Conservation (phyloP, 92 coral and sea anemone species). For the Desmophyllum pertusum region DNA sequence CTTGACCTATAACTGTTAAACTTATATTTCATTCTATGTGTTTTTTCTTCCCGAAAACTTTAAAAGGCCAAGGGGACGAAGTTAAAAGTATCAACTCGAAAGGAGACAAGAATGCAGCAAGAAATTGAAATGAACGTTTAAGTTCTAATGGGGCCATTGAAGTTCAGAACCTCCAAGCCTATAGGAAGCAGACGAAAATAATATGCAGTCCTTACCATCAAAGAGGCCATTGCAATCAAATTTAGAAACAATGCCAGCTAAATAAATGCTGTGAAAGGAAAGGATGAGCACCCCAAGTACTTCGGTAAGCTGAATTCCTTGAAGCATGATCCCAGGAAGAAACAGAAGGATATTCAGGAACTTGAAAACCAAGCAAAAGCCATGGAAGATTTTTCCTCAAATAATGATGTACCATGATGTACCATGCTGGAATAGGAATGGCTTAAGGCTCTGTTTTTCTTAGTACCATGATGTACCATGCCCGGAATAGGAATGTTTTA, state of each 20-base stretch:
- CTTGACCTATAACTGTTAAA: too few relatives aligned
- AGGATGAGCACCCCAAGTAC: slow-evolving; percentile 57
- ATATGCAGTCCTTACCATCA: slow-evolving; percentile 51
- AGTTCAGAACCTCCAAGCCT: slow-evolving; percentile 32
- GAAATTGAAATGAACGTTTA: slow-evolving; percentile 50
- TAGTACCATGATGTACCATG: too few relatives aligned
- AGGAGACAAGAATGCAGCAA: background rate
- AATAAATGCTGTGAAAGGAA: slow-evolving; percentile 39
- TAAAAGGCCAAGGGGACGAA: too few relatives aligned
- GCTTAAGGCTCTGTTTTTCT: too few relatives aligned
- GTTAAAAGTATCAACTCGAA: too few relatives aligned
- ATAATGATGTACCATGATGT: too few relatives aligned
- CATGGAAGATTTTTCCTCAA: slow-evolving; percentile 37
- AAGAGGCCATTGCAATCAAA: slow-evolving; percentile 55
- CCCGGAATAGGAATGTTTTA: too few relatives aligned
- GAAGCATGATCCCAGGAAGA: slow-evolving; percentile 36
- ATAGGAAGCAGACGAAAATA: slow-evolving; percentile 25
- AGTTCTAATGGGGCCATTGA: slow-evolving; percentile 43
- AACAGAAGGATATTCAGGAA: slow-evolving; percentile 17
- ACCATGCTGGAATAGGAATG: too few relatives aligned
- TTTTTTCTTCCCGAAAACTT: too few relatives aligned
- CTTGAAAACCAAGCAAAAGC: slow-evolving; percentile 34
- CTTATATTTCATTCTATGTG: too few relatives aligned
- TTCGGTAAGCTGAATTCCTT: slow-evolving; percentile 25
- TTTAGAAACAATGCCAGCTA: slow-evolving; percentile 36